Percentiles rank a stretch among this genome's conserved stretches.
Conservation (phyloP, 2,113 vertebrate species). For the Nannospalax galili region DNA sequence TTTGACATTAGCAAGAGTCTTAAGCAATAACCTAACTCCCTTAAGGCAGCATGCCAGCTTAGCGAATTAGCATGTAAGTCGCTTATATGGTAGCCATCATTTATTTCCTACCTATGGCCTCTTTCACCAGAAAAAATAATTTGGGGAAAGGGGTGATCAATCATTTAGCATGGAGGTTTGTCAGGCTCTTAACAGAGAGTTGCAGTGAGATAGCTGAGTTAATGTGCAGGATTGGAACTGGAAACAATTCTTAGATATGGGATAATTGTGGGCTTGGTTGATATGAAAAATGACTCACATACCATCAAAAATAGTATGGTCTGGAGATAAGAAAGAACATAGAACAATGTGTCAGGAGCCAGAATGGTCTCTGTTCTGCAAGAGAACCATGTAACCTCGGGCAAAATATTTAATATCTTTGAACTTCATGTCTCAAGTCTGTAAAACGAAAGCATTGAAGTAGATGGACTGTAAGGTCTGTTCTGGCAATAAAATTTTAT, state of each 20-base stretch:
- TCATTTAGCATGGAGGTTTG: neutral
- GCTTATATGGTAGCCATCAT: neutral
- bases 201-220: neutral
- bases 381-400: neutral
- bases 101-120: neutral
- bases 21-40: neutral
- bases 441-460: neutral
- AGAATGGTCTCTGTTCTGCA: neutral
- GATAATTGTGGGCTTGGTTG: neutral
- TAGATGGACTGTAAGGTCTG: neutral
- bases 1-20: neutral
- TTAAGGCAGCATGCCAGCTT: neutral
- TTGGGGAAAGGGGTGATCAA: neutral
- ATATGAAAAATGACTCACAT: neutral
- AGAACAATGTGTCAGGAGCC: neutral
- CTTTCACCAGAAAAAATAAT: neutral
- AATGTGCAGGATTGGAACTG: neutral
- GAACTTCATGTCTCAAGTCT: neutral
- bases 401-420: neutral
- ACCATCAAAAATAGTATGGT: neutral
- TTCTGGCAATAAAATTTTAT: neutral
- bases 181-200: neutral
- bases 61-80: neutral
- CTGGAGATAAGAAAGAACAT: neutral
- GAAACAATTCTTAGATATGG: neutral